phyloP scores from a whole-genome alignment of 2,888 invertebrate species.

The Drosophila acutilabella region DNA sequence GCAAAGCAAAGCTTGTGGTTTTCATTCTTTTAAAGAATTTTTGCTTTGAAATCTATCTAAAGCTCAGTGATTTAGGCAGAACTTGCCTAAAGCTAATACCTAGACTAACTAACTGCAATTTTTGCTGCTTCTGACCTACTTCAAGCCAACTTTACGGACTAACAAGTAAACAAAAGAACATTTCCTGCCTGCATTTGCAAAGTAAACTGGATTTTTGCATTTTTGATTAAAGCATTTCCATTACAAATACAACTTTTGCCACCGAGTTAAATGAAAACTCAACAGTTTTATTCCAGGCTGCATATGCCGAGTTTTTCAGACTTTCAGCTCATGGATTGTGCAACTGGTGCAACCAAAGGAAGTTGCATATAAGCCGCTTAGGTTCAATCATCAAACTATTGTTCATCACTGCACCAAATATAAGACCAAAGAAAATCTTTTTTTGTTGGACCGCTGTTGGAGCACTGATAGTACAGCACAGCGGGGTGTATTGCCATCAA shows the following conservation, averaged over 20 bases:
- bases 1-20: too few species aligned
- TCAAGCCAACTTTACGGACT: background rate
- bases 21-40: background rate
- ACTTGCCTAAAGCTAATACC: background rate
- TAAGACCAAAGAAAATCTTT: background rate
- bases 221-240: conserved; percentile 9
- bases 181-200: background rate
- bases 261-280: background rate
- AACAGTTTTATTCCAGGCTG: background rate
- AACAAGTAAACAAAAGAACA: background rate
- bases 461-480: conserved; percentile 10
- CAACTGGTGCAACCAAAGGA: conserved; percentile 7
- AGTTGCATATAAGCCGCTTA: conserved; percentile 62
- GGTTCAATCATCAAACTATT: conserved; percentile 57
- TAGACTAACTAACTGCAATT: background rate
- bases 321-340: background rate
- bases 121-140: background rate
- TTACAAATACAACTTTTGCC: background rate
- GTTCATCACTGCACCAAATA: conserved; percentile 19
- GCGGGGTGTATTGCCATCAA: background rate
- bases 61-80: background rate
- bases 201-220: conserved; percentile 4
- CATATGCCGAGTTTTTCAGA: background rate
- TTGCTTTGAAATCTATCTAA: background rate
- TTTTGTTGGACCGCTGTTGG: background rate